Conservation (phyloP, 2,797 vertebrate genomes). For the Danionella dracula region DNA sequence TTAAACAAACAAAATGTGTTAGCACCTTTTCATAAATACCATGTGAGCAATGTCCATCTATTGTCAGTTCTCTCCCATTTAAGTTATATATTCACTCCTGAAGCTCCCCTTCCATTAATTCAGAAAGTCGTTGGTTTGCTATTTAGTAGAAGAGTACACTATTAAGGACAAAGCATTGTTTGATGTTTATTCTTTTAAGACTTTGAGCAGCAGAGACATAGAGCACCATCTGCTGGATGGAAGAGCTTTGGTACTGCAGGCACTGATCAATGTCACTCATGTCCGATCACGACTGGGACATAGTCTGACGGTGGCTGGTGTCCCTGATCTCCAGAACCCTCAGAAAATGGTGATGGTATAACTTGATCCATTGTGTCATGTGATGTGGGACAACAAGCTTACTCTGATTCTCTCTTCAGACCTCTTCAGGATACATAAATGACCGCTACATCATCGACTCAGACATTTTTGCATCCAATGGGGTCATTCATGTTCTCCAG, state of each 20-base stretch:
- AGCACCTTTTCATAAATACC: no score
- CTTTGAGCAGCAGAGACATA: slow-evolving; percentile 77
- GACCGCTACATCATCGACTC: slow-evolving; percentile 72
- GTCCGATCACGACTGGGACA: slow-evolving; percentile 75
- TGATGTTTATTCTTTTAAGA: slow-evolving; percentile 60
- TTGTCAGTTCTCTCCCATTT: no score
- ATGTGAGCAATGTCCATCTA: no score
- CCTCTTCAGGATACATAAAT: slow-evolving; percentile 72
- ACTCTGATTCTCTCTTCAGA: slow-evolving; percentile 53
- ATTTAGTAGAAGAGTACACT: no score
- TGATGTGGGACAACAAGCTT: not conserved
- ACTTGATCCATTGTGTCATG: not conserved
- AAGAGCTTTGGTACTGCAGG: slow-evolving; percentile 63
- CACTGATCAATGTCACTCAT: slow-evolving; percentile 76
- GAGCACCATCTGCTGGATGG: slow-evolving; percentile 81
- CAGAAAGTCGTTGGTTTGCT: no score
- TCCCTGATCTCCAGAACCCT: slow-evolving; percentile 58
- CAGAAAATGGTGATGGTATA: slow-evolving; percentile 52
- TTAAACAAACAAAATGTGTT: no score
- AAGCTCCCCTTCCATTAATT: no score
- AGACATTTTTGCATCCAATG: slow-evolving; percentile 84
- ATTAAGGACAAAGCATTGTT: no score
- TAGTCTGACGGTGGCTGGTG: slow-evolving; percentile 68
- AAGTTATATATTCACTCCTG: no score
- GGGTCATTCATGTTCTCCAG: slow-evolving; percentile 86